Percentiles rank a stretch among this genome's conserved stretches.
These are phyloP conservation scores for Orientallactaga bullata DNA, from an alignment of 2,113 vertebrate genomes.

Conservation along the genomic window DNA sequence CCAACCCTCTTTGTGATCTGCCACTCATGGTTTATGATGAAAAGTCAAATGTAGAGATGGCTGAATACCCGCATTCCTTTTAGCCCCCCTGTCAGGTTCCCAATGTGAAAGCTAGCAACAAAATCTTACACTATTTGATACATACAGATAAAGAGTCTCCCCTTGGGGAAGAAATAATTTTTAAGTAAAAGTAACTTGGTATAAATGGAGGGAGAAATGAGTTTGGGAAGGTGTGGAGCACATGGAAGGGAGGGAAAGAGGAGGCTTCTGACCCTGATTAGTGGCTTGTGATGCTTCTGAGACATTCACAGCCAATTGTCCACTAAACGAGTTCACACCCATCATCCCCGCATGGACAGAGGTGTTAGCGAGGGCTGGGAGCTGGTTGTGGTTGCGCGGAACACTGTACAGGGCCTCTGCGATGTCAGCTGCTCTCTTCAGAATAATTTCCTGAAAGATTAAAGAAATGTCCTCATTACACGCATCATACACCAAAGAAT, in stretches of 20 bases:
- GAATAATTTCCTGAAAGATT: constrained; percentile 94
- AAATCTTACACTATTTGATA: neutral
- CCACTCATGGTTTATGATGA: constrained; percentile 51
- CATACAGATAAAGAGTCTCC: neutral
- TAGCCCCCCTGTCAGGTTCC: neutral
- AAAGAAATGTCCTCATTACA: neutral
- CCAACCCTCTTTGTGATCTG: constrained; percentile 50
- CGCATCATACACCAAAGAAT: neutral
- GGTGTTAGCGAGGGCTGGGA: constrained; percentile 93
- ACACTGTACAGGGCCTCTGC: constrained; percentile 99
- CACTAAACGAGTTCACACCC: constrained; percentile 98
- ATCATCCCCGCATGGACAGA: constrained; percentile 96
- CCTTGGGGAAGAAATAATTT: neutral
- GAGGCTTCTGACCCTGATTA: constrained; percentile 93
- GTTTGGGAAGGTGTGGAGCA: neutral
- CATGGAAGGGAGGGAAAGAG: neutral
- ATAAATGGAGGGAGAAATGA: neutral
- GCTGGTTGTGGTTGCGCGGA: constrained; percentile 97
- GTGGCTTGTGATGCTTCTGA: constrained; percentile 94
- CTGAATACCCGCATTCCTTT: neutral
- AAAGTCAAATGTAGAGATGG: constrained; percentile 14
- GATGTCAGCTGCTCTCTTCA: constrained; percentile 98
- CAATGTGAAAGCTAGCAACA: neutral
- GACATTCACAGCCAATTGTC: constrained; percentile 97
- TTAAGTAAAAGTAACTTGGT: neutral